These are phyloP conservation scores for Fopius arisanus DNA, from an alignment of 1,140 invertebrate species.

Conservation along the genomic window DNA sequence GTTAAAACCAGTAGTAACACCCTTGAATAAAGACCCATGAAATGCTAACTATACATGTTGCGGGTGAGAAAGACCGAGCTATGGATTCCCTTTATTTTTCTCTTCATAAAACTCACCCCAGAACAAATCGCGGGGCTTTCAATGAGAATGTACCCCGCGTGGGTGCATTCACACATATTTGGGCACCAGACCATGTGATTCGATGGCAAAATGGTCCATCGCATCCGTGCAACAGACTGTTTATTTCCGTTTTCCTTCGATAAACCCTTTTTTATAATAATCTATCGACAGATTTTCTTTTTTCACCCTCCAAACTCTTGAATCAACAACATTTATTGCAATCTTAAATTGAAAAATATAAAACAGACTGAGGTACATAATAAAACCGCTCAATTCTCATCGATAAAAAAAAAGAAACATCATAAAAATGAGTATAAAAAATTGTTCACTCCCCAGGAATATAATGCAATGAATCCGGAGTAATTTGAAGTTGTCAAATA, in stretches of 20 bases:
- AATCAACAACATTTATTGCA: too few relatives aligned
- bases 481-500: too few relatives aligned
- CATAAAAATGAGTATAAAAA: too few relatives aligned
- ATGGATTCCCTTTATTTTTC: constrained; percentile 7
- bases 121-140: background rate
- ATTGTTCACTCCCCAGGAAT: too few relatives aligned
- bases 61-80: constrained; percentile 16
- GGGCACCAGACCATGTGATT: constrained; percentile 9
- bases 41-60: constrained; percentile 50
- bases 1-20: constrained; percentile 40
- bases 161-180: constrained; percentile 19
- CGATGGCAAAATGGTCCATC: constrained; percentile 10
- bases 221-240: background rate
- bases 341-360: too few relatives aligned
- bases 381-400: too few relatives aligned
- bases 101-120: constrained; percentile 10
- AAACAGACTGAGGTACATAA: too few relatives aligned
- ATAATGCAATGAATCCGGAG: too few relatives aligned
- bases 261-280: background rate
- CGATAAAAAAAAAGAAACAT: too few relatives aligned
- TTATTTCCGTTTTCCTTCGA: background rate
- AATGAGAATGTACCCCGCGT: constrained; percentile 19
- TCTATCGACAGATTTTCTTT: too few relatives aligned
- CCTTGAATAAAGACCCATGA: constrained; percentile 54
- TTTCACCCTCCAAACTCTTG: too few relatives aligned